phyloP scores from a whole-genome alignment of 2,888 invertebrate species.

The Acrocera orbiculus region DNA sequence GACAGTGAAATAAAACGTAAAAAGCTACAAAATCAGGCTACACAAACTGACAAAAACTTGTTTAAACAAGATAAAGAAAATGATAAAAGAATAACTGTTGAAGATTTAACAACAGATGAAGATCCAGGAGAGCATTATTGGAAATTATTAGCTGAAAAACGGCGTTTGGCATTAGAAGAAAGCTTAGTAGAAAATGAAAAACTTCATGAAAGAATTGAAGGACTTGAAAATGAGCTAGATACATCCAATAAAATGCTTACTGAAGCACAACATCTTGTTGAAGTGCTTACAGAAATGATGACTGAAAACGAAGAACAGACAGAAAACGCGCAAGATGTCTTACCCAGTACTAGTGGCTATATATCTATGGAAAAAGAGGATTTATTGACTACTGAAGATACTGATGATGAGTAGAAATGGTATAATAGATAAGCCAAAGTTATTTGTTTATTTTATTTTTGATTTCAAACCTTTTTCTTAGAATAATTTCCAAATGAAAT shows the following conservation, averaged over 20 bases:
- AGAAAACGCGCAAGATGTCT: no score
- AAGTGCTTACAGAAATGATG: conserved; percentile 55
- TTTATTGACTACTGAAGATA: no score
- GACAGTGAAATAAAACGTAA: conserved; percentile 27
- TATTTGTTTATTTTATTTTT: no score
- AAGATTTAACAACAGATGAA: conserved; percentile 51
- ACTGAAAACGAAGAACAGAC: conserved; percentile 40
- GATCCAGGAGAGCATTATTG: conserved; percentile 59
- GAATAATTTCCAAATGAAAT: no score
- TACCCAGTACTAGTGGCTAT: no score
- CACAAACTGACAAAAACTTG: conserved; percentile 27
- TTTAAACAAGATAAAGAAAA: no score
- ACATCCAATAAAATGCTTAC: conserved; percentile 51
- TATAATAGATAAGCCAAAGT: no score
- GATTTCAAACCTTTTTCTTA: no score
- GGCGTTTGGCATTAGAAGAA: conserved; percentile 51
- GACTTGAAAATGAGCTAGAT: conserved; percentile 41
- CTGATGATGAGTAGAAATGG: no score
- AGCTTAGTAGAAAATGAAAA: conserved; percentile 54
- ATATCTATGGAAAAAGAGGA: no score
- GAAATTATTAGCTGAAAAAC: conserved; percentile 55
- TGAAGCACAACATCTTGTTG: conserved; percentile 55
- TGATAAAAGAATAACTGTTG: conserved; percentile 33
- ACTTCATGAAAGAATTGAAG: conserved; percentile 34
- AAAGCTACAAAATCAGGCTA: conserved; percentile 32